A percentile compares a stretch with the other conserved stretches of the same genome.
Evolutionary conservation across 2,888 invertebrate genomes (phyloP).

Genomic region (Cosmorhoe ocellata): DNA sequence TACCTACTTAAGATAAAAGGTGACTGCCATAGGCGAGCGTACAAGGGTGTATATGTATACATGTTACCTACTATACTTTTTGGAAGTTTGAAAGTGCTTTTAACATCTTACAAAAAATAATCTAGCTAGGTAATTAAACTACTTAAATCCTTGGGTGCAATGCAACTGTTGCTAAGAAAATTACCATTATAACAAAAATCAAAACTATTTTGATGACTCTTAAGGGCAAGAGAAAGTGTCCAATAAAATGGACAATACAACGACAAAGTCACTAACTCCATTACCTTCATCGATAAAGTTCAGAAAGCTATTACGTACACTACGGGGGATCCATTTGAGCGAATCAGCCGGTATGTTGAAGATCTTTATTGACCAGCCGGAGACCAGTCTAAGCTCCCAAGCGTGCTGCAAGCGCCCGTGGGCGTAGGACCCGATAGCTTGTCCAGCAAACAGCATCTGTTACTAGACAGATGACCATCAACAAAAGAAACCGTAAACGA

Average conservation of each 20-base stretch:
- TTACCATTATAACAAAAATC: not conserved
- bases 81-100: no score
- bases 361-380: slow-evolving; percentile 36
- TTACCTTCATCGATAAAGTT: slow-evolving; percentile 29
- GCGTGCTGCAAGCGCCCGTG: slow-evolving; percentile 31
- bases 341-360: slow-evolving; percentile 33
- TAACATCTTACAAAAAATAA: no score
- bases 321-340: slow-evolving; percentile 31
- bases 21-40: no score
- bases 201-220: not conserved
- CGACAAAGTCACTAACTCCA: slow-evolving; percentile 25
- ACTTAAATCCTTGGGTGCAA: no score
- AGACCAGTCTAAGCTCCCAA: slow-evolving; percentile 39
- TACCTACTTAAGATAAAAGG: no score
- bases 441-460: slow-evolving; percentile 5
- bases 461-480: slow-evolving; percentile 7
- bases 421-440: slow-evolving; percentile 42
- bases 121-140: no score
- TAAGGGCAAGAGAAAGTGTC: slow-evolving; percentile 17
- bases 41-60: no score
- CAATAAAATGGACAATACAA: slow-evolving; percentile 14
- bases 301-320: slow-evolving; percentile 30
- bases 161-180: no score
- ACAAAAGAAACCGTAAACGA: slow-evolving; percentile 4
- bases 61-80: no score